These are phyloP conservation scores for Aethes cnicana DNA, from an alignment of 2,888 invertebrate species.

Conservation along the genomic window DNA sequence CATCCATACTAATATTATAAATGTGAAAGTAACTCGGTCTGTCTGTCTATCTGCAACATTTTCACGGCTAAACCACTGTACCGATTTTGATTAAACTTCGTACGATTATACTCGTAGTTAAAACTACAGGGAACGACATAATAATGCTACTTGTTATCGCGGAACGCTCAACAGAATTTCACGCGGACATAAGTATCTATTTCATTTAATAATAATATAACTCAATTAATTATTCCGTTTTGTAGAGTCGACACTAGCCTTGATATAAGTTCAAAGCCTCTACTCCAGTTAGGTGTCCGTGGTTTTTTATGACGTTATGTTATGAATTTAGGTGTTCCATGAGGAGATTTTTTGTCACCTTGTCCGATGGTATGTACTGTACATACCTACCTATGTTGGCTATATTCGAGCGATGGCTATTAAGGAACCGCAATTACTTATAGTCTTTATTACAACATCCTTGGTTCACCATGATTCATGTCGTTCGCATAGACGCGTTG, in stretches of 20 bases:
- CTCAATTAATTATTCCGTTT: constrained; percentile 11
- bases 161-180: too few relatives aligned
- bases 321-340: constrained; percentile 49
- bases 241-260: constrained; percentile 45
- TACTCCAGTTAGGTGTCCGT: constrained; percentile 44
- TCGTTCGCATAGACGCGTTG: constrained; percentile 39
- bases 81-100: too few relatives aligned
- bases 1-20: too few relatives aligned
- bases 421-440: constrained; percentile 32
- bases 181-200: too few relatives aligned
- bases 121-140: too few relatives aligned
- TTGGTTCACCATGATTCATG: constrained; percentile 44
- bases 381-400: background rate
- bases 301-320: constrained; percentile 54
- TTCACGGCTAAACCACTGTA: too few relatives aligned
- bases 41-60: too few relatives aligned
- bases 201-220: too few relatives aligned
- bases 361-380: constrained; percentile 40
- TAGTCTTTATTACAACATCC: constrained; percentile 30
- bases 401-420: constrained; percentile 38
- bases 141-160: too few relatives aligned
- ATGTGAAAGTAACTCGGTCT: too few relatives aligned
- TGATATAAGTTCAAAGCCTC: constrained; percentile 69
- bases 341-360: constrained; percentile 56
- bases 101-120: too few relatives aligned